Evolutionary conservation across 2,888 invertebrate genomes (phyloP).

Genomic region (Drosophila mayaguana): DNA sequence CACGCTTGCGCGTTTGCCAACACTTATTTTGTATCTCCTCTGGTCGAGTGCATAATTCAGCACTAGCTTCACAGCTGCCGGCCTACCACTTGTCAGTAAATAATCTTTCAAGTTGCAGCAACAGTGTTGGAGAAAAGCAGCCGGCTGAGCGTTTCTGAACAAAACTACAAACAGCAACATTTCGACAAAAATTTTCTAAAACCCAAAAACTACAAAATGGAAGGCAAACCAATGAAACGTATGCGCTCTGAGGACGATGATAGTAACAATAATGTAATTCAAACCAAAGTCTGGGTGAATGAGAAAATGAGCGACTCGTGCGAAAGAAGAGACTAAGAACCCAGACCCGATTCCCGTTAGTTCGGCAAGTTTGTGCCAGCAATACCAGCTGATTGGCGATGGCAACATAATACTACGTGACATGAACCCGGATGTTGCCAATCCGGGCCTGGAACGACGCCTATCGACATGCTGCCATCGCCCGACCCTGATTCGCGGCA

Average conservation of each 20-base stretch:
- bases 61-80: background rate
- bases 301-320: conserved; percentile 68
- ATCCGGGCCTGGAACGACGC: conserved; percentile 52
- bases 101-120: conserved; percentile 11
- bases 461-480: conserved; percentile 68
- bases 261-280: conserved; percentile 58
- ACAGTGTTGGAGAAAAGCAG: background rate
- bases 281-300: conserved; percentile 71
- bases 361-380: conserved; percentile 43
- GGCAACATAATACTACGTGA: conserved; percentile 68
- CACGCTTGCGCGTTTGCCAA: conserved; percentile 3
- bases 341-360: background rate
- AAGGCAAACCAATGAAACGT: conserved; percentile 49
- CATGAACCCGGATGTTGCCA: conserved; percentile 50
- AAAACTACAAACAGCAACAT: background rate
- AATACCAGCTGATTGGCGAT: conserved; percentile 70
- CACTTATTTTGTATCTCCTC: background rate
- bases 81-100: background rate
- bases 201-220: conserved; percentile 24
- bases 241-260: conserved; percentile 64
- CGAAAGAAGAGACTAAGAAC: background rate
- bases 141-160: background rate
- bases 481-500: conserved; percentile 59
- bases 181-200: background rate
- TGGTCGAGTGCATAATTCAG: background rate